phyloP scores from a whole-genome alignment of 1,140 invertebrate species.

The Bombus sylvicola region DNA sequence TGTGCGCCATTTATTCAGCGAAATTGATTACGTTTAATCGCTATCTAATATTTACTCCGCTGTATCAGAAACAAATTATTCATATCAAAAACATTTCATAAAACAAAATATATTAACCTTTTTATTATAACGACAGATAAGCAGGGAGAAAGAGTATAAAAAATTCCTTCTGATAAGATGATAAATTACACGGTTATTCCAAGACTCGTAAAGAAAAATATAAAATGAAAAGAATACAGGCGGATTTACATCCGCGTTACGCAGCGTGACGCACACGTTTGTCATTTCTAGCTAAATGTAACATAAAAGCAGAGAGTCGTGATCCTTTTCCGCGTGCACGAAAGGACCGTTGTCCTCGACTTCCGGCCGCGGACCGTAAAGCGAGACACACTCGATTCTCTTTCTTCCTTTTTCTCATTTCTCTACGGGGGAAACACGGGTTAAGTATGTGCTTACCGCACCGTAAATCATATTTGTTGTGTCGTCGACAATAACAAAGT shows the following conservation, averaged over 20 bases:
- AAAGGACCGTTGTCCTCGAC: constrained; percentile 22
- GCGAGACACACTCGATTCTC: background rate
- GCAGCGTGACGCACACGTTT: constrained; percentile 5
- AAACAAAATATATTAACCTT: no score
- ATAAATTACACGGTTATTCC: background rate
- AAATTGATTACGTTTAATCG: no score
- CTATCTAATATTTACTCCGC: no score
- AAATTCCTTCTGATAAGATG: background rate
- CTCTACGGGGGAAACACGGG: background rate
- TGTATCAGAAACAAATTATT: no score
- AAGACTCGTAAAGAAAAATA: background rate
- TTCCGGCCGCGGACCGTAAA: constrained; percentile 25
- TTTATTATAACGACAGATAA: no score
- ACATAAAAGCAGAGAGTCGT: constrained; percentile 6
- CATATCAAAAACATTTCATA: no score
- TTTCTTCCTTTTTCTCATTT: background rate
- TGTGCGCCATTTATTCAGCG: no score
- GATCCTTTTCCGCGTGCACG: constrained; percentile 3
- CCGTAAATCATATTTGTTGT: constrained; percentile 11
- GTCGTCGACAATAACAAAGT: background rate
- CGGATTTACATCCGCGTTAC: background rate
- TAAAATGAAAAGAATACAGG: background rate
- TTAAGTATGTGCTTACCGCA: constrained; percentile 4
- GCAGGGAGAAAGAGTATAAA: background rate
- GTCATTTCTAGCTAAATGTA: constrained; percentile 13